Base-by-base conservation (phyloP, 2,113 vertebrate species). In the Dromiciops gliroides region DNA sequence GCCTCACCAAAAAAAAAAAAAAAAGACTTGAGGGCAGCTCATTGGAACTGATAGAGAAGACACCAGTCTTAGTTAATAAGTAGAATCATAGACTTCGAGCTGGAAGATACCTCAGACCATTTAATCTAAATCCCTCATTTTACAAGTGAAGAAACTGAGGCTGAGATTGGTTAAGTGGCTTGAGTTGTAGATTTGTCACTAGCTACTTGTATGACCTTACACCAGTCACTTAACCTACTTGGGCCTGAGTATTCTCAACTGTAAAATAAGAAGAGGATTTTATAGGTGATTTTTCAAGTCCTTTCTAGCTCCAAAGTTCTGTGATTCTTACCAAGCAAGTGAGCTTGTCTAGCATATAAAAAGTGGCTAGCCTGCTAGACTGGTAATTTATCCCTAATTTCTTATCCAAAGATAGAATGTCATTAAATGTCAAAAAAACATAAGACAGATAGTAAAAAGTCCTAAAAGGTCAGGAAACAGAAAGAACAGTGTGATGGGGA, bases 401-500 rank as follows among this genome's bases (percentile, higher is more conserved):
- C 16, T 75, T 75, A 75, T 75, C n/a, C n/a, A n/a, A 75, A 83
- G 67, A 44, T 83, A 83, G 60, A n/a, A 11, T 83, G n/a, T 83
- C n/a, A 83, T 83, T 44, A 83, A 83, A 83, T 83, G 52, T 49
- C 52, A 24, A 3, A 37, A 37, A 31, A 10, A n/a, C 1, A 1
- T 2, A 48, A 5, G 5, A 48, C 3, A 6, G 90, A 89, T 92
- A 22, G 6, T 31, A 24, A 44, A 44, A 26, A 14, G 26, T 25
- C 8, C 8, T 44, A 60, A 25, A 37, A 50, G 50, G 37, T 16
- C 19, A 44, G 88, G 31, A 48, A 37, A 11, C 2, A 48, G 0
- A 0, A 0, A 44, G 51, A 0, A 1, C 0, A 0, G 94, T 4
- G 8, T 67, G 11, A 24, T 3, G 0, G 0, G 0, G 28, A n/a